Base-by-base conservation (phyloP, 2,113 vertebrate genomes). In the Apistogramma diplotaenia region DNA sequence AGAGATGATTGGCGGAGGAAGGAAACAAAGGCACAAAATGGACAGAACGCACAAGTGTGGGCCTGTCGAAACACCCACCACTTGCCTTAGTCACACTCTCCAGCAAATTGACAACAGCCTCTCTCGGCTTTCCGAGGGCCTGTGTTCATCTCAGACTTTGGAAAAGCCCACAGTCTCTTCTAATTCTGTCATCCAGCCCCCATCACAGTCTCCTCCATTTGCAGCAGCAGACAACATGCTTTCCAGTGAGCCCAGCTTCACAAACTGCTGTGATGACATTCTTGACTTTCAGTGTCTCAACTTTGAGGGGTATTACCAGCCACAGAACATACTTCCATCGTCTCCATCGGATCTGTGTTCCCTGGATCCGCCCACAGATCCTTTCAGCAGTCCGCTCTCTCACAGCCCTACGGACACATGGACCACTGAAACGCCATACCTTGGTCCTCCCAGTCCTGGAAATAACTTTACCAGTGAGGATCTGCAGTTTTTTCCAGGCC, bases 211-310 rank as follows among this genome's bases (percentile, higher is more conserved):
- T 21, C 94, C 94, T n/a, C 91, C 88, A 0, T 94, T 94, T 81
- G 55, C 90, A 4, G 83, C 84, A 3, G 91, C 85, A 8, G 94
- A 95, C 15, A 90, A 81, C 56, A 95, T 95, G 55, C 93, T 95
- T 3, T 76, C 91, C 8, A 79, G 81, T 1, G 95, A 96, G 67
- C 94, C 94, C 40, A 92, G n/a, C 87, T 95, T 95, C 84, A 87
- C 92, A 6, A 95, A 94, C 89, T 95, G 94, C 83, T 94, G 94
- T 0, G 95, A 95, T 1, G 95, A 95, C 51, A 86, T 95, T 12
- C 89, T 96, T 51, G 95, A 96, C 71, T 96, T 96, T 75, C 95
- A 94, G 85, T 95, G 94, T 87, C 91, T 96, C 57, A 95, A 95
- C 82, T 94, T 96, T 18, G 95, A 96, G 70, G 92, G 94, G 1